Percentiles rank a stretch among this genome's conserved stretches.
These are phyloP conservation scores for Helobdella robusta DNA, from an alignment of 2,888 invertebrate genomes.

Conservation along the genomic window DNA sequence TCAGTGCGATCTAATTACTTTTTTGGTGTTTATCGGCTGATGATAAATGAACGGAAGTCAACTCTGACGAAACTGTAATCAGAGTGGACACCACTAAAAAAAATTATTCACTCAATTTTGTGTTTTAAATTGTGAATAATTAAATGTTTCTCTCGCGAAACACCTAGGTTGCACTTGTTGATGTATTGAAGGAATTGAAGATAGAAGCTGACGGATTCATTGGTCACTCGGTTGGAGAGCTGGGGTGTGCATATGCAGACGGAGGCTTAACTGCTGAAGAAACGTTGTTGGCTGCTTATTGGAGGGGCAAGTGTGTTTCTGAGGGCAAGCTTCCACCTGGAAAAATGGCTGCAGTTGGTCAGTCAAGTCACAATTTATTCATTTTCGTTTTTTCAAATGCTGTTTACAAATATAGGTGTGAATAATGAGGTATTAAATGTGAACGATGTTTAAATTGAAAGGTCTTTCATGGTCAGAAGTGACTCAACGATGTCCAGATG, in stretches of 20 bases:
- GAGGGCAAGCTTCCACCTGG: constrained; percentile 46
- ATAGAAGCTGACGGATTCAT: constrained; percentile 84
- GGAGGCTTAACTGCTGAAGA: constrained; percentile 88
- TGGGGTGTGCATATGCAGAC: constrained; percentile 93
- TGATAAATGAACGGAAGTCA: too few relatives aligned
- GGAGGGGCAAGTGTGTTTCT: constrained; percentile 56
- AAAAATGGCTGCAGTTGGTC: constrained; percentile 46
- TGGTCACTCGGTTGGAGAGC: constrained; percentile 87
- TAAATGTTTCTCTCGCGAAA: background rate
- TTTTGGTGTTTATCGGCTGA: too few relatives aligned
- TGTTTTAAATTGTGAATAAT: background rate
- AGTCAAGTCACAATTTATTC: too few relatives aligned
- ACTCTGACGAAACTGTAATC: too few relatives aligned
- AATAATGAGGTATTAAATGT: too few relatives aligned
- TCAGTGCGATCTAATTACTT: too few relatives aligned
- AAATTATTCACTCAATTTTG: background rate
- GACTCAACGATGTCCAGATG: constrained; percentile 43
- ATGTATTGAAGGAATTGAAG: constrained; percentile 65
- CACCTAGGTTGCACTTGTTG: constrained; percentile 73
- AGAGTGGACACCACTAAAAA: background rate
- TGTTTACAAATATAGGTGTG: too few relatives aligned
- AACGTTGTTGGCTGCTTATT: constrained; percentile 83
- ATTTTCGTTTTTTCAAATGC: too few relatives aligned
- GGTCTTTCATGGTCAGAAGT: constrained; percentile 49
- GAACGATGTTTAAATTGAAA: constrained; percentile 29